A percentile compares a stretch with the other conserved stretches of the same genome.
phyloP scores from a whole-genome alignment of 23 tunicate genomes.

The Aplidium turbinatum region DNA sequence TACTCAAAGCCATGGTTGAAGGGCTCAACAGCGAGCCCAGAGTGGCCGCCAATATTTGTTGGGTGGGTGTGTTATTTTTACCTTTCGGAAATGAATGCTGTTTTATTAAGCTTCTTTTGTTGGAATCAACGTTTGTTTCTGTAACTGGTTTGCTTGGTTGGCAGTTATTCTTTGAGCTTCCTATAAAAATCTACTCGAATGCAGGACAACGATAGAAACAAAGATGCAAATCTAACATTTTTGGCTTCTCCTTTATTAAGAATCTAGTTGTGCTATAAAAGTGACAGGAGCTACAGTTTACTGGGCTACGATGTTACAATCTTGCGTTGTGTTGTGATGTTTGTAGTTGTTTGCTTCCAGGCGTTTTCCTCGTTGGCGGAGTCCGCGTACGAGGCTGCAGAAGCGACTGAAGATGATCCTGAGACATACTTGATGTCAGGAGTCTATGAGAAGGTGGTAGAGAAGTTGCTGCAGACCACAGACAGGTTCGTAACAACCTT shows the following conservation, averaged over 20 bases:
- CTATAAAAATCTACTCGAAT: no score
- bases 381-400: conserved; percentile 92
- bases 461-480: conserved; percentile 87
- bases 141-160: no score
- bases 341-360: no score
- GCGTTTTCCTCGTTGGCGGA: conserved; percentile 97
- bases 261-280: no score
- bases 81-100: not conserved
- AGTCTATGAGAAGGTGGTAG: conserved; percentile 83
- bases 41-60: conserved; percentile 95
- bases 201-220: no score
- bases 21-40: conserved; percentile 77
- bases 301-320: no score
- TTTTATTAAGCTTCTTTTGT: not conserved
- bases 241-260: no score
- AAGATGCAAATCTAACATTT: no score
- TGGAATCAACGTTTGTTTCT: no score
- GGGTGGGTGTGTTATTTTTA: conserved; percentile 51
- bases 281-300: no score
- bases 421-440: conserved; percentile 87
- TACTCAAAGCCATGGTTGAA: conserved; percentile 84
- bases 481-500: conserved; percentile 78
- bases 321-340: no score
- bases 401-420: conserved; percentile 66
- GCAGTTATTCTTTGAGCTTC: no score